Conservation (phyloP, 2,888 invertebrate genomes). For the Eumerus sabulonum region DNA sequence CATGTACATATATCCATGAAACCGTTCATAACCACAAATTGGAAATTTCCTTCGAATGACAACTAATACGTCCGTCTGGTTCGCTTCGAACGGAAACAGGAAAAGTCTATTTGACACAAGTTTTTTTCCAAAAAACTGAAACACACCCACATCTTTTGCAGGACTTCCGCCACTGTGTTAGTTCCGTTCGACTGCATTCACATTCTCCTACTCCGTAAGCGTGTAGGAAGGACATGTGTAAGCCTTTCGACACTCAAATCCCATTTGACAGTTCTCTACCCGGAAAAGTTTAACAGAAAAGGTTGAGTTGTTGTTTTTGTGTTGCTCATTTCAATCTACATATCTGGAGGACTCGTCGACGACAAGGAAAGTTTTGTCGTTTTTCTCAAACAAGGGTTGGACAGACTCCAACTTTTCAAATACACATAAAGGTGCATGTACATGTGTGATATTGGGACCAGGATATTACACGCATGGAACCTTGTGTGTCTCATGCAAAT, state of each 20-base stretch:
- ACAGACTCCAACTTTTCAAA: conserved; percentile 48
- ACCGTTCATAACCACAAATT: conserved; percentile 32
- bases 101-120: conserved; percentile 46
- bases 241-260: conserved; percentile 40
- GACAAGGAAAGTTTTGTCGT: conserved; percentile 46
- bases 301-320: conserved; percentile 22
- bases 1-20: too few relatives aligned
- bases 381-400: conserved; percentile 48
- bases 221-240: conserved; percentile 39
- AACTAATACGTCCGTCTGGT: conserved; percentile 7
- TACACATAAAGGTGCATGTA: conserved; percentile 2
- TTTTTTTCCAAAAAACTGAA: conserved; percentile 49
- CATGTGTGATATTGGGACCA: background rate
- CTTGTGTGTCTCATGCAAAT: conserved; percentile 63
- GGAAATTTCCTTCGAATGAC: conserved; percentile 30
- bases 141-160: conserved; percentile 41
- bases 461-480: conserved; percentile 17
- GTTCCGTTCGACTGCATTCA: conserved; percentile 3
- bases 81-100: conserved; percentile 54
- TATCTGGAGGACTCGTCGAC: conserved; percentile 11
- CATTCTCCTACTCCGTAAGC: background rate
- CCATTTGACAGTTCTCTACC: conserved; percentile 32
- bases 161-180: conserved; percentile 46
- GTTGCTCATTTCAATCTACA: too few relatives aligned
- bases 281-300: conserved; percentile 36